Conservation (phyloP, 2,797 vertebrate species). For the Mionectes olivaceus region DNA sequence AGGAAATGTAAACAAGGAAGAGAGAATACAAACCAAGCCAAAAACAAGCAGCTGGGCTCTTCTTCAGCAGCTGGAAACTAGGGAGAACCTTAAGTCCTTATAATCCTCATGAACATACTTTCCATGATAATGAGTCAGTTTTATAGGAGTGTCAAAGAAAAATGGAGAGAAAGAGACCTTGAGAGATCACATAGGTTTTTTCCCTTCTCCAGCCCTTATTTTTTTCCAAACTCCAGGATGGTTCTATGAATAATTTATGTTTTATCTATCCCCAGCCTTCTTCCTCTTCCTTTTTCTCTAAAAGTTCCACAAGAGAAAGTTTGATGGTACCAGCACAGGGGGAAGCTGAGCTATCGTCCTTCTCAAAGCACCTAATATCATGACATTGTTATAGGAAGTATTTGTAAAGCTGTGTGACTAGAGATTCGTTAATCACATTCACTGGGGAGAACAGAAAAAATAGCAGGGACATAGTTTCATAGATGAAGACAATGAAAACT, state of each 20-base stretch:
- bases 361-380: not conserved
- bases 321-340: not conserved
- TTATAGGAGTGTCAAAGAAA: not conserved
- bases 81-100: not conserved
- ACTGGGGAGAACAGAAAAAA: not conserved
- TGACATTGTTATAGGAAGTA: not conserved
- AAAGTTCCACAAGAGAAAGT: not conserved
- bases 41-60: not conserved
- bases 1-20: not conserved
- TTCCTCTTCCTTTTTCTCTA: not conserved
- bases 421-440: not conserved
- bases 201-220: not conserved
- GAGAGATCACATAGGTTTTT: fast-evolving
- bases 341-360: not conserved
- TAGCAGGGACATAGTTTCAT: not conserved
- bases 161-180: not conserved
- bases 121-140: not conserved
- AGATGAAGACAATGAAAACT: not conserved
- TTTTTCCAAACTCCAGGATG: not conserved
- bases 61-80: not conserved
- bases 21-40: not conserved
- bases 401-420: not conserved
- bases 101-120: not conserved
- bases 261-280: not conserved
- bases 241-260: not conserved